These are phyloP conservation scores for Engraulis encrasicolus DNA, from an alignment of 2,113 vertebrate genomes.

Conservation along the genomic window DNA sequence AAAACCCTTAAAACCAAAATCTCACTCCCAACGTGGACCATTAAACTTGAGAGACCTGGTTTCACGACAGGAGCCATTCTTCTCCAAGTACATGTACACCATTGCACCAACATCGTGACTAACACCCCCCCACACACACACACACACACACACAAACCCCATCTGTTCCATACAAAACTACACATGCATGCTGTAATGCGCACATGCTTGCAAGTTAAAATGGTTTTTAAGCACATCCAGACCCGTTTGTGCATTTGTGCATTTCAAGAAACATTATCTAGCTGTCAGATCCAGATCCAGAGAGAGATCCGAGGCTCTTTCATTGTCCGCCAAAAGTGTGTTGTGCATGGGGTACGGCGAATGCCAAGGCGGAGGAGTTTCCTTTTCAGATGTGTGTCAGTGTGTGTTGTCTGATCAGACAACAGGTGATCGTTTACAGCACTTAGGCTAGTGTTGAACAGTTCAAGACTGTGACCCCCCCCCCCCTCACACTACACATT, in stretches of 20 bases:
- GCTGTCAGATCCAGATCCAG: too few species aligned
- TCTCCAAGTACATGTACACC: slow-evolving; percentile 26
- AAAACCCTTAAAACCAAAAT: too few species aligned
- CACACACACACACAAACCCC: too few species aligned
- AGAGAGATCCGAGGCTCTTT: too few species aligned
- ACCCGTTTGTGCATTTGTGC: neutral
- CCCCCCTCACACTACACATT: too few species aligned
- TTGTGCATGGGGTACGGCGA: too few species aligned
- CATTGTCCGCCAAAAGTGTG: neutral
- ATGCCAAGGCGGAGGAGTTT: neutral
- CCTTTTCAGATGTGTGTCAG: neutral
- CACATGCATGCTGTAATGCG: neutral
- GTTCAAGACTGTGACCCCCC: neutral
- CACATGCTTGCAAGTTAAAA: too few species aligned
- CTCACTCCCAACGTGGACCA: too few species aligned
- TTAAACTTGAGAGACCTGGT: too few species aligned
- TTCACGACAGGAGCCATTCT: slow-evolving; percentile 52
- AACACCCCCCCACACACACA: too few species aligned
- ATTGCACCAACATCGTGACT: neutral
- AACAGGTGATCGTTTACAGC: slow-evolving; percentile 11
- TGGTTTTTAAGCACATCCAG: neutral
- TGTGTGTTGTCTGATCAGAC: too few species aligned
- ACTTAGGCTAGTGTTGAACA: too few species aligned
- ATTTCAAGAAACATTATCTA: neutral
- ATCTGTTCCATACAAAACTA: neutral